Conservation (phyloP, 2,797 vertebrate genomes). For the Manis crassicaudata region DNA sequence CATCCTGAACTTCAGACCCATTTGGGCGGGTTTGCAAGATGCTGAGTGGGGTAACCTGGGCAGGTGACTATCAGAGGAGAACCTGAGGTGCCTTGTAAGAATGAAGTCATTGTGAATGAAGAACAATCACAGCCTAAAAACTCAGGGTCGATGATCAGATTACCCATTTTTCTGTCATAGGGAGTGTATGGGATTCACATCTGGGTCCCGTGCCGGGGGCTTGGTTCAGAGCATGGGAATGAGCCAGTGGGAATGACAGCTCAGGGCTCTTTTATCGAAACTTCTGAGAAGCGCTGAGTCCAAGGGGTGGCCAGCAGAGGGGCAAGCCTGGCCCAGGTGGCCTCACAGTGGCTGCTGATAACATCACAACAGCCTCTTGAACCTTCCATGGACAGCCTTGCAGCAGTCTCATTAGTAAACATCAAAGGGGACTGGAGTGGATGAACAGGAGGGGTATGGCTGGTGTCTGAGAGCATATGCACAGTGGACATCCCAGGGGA, state of each 20-base stretch:
- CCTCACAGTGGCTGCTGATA: not conserved
- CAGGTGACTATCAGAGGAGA: not conserved
- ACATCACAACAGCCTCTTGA: not conserved
- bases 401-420: not conserved
- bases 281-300: not conserved
- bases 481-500: not conserved
- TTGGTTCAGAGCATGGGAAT: not conserved
- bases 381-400: not conserved
- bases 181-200: not conserved
- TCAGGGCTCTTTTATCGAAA: not conserved
- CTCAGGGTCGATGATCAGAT: not conserved
- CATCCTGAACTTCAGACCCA: not conserved
- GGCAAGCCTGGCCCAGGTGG: not conserved
- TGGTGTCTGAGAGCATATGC: rapidly evolving
- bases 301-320: not conserved
- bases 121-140: not conserved
- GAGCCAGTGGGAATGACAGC: not conserved
- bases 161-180: not conserved
- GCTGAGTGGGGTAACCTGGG: no score
- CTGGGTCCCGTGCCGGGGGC: not conserved
- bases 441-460: rapidly evolving
- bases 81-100: not conserved
- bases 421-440: not conserved
- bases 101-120: not conserved
- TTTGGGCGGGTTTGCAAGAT: not conserved